Base-by-base conservation (phyloP, 2,888 invertebrate genomes). In the Callinectes sapidus region DNA sequence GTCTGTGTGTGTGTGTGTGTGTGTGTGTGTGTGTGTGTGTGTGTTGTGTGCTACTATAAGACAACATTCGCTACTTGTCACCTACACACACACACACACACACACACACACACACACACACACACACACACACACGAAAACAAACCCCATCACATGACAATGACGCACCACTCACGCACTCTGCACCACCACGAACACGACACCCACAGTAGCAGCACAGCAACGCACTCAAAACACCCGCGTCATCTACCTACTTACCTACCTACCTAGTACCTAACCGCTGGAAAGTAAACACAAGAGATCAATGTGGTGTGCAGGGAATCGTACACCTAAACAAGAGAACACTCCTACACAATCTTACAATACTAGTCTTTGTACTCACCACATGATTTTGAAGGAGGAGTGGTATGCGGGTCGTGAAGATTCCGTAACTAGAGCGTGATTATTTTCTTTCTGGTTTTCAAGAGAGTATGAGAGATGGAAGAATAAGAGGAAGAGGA, bases 11-110 rank as follows among this genome's bases (percentile, higher is more conserved):
- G 66, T 71, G 66, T 71, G 66, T 71, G 66, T 71, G 66, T 71
- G n/a, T 71, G 66, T 71, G 66, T 71, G 66, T 71, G 66, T 71
- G 66, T 71, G 66, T 71, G n/a, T 71, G 66, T 71, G 23, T n/a
- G n/a, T n/a, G n/a, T n/a, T n/a, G n/a, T n/a, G n/a, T n/a, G n/a
- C n/a, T n/a, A n/a, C 23, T 10, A 8, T 55, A 14, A 55, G 55
- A 18, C 55, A 55, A 55, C 55, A 16, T 18, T 55, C 14, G 18
- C 55, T 55, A 13, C 55, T 3, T 3, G 16, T 5, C n/a, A n/a
- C n/a, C n/a, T n/a, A n/a, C n/a, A n/a, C n/a, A n/a, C n/a, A n/a
- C n/a, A n/a, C n/a, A n/a, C n/a, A n/a, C n/a, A n/a, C n/a, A n/a
- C n/a, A n/a, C n/a, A n/a, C n/a, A n/a, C n/a, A n/a, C n/a, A n/a